Conservation (phyloP, 2,113 vertebrate species). For the Trogon melanurus region DNA sequence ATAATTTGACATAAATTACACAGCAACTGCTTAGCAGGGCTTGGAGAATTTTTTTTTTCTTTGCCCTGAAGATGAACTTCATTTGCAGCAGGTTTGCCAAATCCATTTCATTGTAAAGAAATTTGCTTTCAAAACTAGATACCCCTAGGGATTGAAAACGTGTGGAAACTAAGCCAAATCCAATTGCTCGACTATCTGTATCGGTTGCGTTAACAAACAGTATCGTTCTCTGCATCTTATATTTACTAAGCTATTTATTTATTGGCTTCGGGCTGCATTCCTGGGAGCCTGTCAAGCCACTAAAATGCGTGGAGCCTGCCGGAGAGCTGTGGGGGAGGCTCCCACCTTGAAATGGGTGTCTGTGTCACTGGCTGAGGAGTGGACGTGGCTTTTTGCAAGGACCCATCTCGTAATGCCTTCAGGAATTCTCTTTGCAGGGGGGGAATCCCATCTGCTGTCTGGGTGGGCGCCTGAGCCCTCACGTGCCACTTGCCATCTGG, state of each 20-base stretch:
- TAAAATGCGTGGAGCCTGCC: background rate
- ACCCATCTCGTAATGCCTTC: background rate
- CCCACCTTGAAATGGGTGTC: background rate
- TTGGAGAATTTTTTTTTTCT: background rate
- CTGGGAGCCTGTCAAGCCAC: conserved; percentile 9
- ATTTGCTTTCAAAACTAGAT: conserved; percentile 68
- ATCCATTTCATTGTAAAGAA: conserved; percentile 73
- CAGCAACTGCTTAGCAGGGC: conserved; percentile 22
- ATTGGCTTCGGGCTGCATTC: conserved; percentile 6
- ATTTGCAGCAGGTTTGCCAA: conserved; percentile 66
- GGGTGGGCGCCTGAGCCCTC: background rate
- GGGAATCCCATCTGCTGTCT: background rate
- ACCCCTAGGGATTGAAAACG: conserved; percentile 49
- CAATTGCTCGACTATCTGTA: conserved; percentile 46
- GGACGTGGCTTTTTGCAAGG: background rate
- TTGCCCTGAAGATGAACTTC: conserved; percentile 76
- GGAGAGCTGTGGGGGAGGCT: background rate
- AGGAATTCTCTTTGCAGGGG: background rate
- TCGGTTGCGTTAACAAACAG: background rate
- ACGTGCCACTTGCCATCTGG: rapidly evolving
- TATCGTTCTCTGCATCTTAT: background rate
- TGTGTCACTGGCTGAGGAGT: background rate
- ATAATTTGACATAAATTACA: conserved; percentile 68
- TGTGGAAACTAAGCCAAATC: conserved; percentile 62
- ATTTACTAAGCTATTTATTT: conserved; percentile 26